Base-by-base conservation (phyloP, 2,888 invertebrate genomes). In the Amphipoea lucens region DNA sequence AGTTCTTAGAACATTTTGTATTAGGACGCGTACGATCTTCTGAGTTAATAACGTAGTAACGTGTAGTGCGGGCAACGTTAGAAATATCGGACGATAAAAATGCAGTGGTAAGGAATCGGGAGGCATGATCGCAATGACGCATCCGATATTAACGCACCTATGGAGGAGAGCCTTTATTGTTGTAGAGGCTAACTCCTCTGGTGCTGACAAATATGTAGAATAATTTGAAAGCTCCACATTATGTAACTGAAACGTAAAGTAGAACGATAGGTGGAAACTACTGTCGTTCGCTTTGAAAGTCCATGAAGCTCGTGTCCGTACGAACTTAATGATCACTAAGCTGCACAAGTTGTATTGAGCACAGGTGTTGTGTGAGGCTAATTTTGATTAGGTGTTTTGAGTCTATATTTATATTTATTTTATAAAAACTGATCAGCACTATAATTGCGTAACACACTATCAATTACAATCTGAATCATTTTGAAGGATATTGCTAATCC, bases 321-420 rank as follows among this genome's bases (percentile, higher is more conserved):
- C 29, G 65, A 84, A 77, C 23, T 68, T 77, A 74, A 72, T 84
- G 54, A 71, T 81, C 20, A 81, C 62, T 68, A 67, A n/a, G 65
- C 57, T 60, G 40, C 36, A 57, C 51, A 29, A 70, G 73, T 57
- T 70, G 20, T 65, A 80, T 69, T 66, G 62, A 65, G 1, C 29
- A 29, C 29, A 45, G 63, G 45, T 72, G 48, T 12, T 74, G 2
- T 51, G 36, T 29, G 17, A 23, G 17, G 17, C 23, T 17, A 36
- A n/a, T 45, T 51, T 65, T 20, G 7, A n/a, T 69, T 74, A 40
- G 4, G 63, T 36, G 57, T 75, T 79, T 62, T 5, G 42, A 9
- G 51, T 62, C 45, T 17, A 29, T 5, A 36, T 45, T 11, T 45
- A 45, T 2, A 45, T 45, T 45, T 48, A 12, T 11, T 48, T 48